Base-by-base conservation (phyloP, 1,140 invertebrate species). In the Lucilia sericata region DNA sequence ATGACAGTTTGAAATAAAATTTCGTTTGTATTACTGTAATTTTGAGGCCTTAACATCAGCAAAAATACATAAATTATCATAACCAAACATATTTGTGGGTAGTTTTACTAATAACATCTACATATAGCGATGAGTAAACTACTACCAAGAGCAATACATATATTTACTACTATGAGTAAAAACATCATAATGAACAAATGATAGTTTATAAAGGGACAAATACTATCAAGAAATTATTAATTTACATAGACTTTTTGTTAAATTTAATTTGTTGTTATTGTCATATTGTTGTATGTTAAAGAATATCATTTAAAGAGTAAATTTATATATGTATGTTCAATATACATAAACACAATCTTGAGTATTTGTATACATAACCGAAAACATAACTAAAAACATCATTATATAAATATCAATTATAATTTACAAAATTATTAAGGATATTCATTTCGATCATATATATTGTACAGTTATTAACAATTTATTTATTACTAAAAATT, bases 361-460 rank as follows among this genome's bases (percentile, higher is more conserved):
- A 14, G 12, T 65, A 65, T 65, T 7, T 7, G 55, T n/a, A n/a
- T n/a, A 65, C 5, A 65, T 17, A 65, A 12, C 51, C 51, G n/a
- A 65, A n/a, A 65, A 65, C 14, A 19, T 2, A 65, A n/a, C 14
- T 19, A 19, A 65, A 19, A 19, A 19, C 60, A n/a, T 19, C 4
- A 65, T 19, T 65, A 65, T n/a, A 19, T 49, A 65, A n/a, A 19
- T 17, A 65, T 65, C 60, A 65, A n/a, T 65, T 65, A 65, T 65
- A 19, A 19, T 65, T 65, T 10, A 19, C n/a, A 19, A 55, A 55
- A 12, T 2, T 51, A 30, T 51, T 55, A 55, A 14, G 12, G 17
- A 30, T 30, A 30, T n/a, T n/a, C 49, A 51, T 9, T n/a, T 5
- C 49, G 14, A 51, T 1, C 2, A n/a, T n/a, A n/a, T n/a, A n/a